Conservation (phyloP, 2,113 vertebrate species). For the Echinops telfairi region DNA sequence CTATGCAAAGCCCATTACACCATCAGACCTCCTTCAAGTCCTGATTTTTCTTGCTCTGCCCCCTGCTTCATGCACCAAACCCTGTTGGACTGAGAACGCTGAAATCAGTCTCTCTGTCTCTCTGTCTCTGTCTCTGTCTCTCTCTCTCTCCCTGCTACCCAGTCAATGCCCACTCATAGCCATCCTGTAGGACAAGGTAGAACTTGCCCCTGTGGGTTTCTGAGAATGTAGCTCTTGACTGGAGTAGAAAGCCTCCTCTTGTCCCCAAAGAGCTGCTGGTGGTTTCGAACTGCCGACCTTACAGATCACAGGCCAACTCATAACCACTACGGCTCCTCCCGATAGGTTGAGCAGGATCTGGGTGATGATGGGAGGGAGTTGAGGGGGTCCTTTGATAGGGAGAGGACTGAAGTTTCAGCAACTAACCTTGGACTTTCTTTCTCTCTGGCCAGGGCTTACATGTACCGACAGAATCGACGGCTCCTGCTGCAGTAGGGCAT, state of each 20-base stretch:
- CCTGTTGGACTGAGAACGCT: not conserved
- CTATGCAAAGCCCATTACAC: not conserved
- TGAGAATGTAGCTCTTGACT: no score
- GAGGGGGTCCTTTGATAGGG: fast-evolving
- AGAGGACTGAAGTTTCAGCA: not conserved
- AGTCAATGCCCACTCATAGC: no score
- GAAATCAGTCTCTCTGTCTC: not conserved
- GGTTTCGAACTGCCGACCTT: no score
- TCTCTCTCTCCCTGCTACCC: no score
- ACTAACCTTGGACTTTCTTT: conserved; percentile 30
- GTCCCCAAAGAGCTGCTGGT: no score
- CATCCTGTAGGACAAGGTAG: no score
- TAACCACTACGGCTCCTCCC: not conserved
- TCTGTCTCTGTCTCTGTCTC: no score
- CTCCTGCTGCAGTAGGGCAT: conserved; percentile 67
- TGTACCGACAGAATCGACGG: conserved; percentile 71
- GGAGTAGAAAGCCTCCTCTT: no score
- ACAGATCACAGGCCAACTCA: not conserved
- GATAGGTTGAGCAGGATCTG: not conserved
- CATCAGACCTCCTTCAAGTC: no score
- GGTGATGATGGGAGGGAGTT: not conserved
- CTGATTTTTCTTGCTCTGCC: not conserved
- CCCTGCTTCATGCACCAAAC: not conserved
- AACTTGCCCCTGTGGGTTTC: no score
- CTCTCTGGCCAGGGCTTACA: conserved; percentile 67